Evolutionary conservation across 1,140 invertebrate genomes (phyloP).

Genomic region (Cecropterus lyciades): DNA sequence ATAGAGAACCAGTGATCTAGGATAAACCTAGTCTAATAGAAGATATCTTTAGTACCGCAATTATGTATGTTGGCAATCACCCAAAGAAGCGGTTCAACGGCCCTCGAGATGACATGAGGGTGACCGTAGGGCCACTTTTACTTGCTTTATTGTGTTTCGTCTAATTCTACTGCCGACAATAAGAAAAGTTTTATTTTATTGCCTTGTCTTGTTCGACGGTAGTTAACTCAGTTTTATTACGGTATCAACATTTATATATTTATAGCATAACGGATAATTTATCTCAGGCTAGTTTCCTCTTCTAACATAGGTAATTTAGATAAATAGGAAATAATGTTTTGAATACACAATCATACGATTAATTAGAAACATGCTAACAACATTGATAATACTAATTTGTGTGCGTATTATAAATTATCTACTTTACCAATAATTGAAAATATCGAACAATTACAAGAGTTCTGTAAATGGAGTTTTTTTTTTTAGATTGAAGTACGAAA

Average conservation of each 20-base stretch:
- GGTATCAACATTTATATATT: constrained; percentile 37
- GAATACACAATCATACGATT: too few relatives aligned
- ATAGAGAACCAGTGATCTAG: too few relatives aligned
- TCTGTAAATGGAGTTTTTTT: too few relatives aligned
- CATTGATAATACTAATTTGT: too few relatives aligned
- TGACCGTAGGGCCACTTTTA: constrained; percentile 44
- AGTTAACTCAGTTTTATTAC: constrained; percentile 47
- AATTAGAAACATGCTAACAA: too few relatives aligned
- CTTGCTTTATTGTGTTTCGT: constrained; percentile 48
- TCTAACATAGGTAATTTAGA: neutral
- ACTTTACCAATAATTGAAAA: too few relatives aligned
- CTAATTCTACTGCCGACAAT: constrained; percentile 47
- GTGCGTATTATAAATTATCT: too few relatives aligned
- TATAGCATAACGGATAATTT: constrained; percentile 21
- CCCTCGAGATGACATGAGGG: constrained; percentile 36
- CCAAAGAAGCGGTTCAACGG: constrained; percentile 40
- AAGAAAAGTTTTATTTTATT: constrained; percentile 53
- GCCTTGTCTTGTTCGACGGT: constrained; percentile 38
- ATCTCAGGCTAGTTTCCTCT: constrained; percentile 34
- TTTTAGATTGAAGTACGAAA: too few relatives aligned
- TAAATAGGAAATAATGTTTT: too few relatives aligned
- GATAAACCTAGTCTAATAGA: neutral
- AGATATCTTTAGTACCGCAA: neutral
- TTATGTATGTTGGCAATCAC: constrained; percentile 36
- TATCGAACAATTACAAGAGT: too few relatives aligned